Evolutionary conservation across 2,888 invertebrate species (phyloP).

Genomic region (Aphrophora alni): DNA sequence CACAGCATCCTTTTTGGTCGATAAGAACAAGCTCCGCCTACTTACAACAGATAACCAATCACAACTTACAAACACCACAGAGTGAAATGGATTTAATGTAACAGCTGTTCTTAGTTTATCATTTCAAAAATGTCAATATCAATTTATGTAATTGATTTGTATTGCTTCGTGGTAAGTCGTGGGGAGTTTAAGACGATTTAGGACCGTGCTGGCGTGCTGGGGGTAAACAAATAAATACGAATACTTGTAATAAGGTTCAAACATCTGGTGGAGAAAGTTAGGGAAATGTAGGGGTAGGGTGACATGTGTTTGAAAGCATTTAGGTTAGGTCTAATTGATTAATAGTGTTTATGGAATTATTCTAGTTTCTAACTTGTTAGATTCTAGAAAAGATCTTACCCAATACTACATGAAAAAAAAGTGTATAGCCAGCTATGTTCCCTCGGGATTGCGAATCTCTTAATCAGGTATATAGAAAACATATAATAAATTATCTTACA

Average conservation of each 20-base stretch:
- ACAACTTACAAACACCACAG: background rate
- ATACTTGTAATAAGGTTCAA: background rate
- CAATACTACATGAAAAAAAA: no score
- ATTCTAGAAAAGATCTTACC: no score
- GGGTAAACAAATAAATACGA: background rate
- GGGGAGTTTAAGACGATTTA: background rate
- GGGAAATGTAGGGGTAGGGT: background rate
- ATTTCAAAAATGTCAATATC: constrained; percentile 16
- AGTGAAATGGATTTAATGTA: constrained; percentile 16
- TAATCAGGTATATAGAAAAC: no score
- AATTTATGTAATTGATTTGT: background rate
- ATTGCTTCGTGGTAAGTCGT: background rate
- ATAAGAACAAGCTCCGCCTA: constrained; percentile 22
- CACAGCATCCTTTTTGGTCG: constrained; percentile 15
- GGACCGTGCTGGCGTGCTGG: background rate
- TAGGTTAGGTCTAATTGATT: background rate
- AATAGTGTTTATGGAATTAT: background rate
- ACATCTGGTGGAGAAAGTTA: background rate
- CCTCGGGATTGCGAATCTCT: no score
- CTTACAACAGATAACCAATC: constrained; percentile 21
- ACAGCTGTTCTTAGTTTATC: constrained; percentile 27
- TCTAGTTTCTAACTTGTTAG: no score
- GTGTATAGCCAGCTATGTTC: no score
- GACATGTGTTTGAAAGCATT: background rate
- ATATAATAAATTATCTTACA: no score